Evolutionary conservation across 2,113 vertebrate species (phyloP), one percentile per base, ranked within the genome.

Genomic region (Vidua macroura): DNA sequence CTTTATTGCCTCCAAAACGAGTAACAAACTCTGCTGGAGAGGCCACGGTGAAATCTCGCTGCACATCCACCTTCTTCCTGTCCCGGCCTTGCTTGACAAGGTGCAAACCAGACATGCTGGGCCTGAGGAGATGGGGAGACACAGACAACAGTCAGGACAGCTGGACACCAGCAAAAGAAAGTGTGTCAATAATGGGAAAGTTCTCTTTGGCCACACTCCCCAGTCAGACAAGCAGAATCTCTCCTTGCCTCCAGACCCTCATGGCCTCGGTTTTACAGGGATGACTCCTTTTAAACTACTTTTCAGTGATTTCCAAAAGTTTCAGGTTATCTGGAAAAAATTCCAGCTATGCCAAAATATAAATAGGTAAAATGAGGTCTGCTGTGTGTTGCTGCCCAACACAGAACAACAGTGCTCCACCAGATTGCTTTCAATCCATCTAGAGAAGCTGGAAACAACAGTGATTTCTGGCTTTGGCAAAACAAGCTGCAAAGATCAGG

Each of bases 1-100:
- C 99, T 97, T 99, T 99, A 98, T 98, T 99, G 63, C 99, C 99
- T 72, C 99, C 99, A 74, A 99, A 99, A 30, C 99, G 99, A 64
- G 99, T 99, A 86, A 99, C 99, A 86, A 99, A 99, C 75, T 99
- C 99, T 63, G 99, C 99, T 15, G 99, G 99, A 20, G 99, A 99
- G 25, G 99, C 99, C 66, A 99, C 99, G 0, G 99, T 99, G 97
- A 99, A 99, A 97, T 99, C 99, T 56, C 99, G 97, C 93, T 99
- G 99, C 46, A 99, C 98, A 18, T 99, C 99, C 11, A 99, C 98
- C 56, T 99, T 99, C 94, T 99, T 98, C 85, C 99, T 98, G 77
- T 99, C 99, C 92, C 99, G 96, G 92, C 99, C 98, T 90, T 99
- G 99, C 95, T 99, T 99, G 66, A 99, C 98, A 83, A 99, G 97